Base-by-base conservation (phyloP, 2,888 invertebrate genomes). In the Rugalucina vietnamica region DNA sequence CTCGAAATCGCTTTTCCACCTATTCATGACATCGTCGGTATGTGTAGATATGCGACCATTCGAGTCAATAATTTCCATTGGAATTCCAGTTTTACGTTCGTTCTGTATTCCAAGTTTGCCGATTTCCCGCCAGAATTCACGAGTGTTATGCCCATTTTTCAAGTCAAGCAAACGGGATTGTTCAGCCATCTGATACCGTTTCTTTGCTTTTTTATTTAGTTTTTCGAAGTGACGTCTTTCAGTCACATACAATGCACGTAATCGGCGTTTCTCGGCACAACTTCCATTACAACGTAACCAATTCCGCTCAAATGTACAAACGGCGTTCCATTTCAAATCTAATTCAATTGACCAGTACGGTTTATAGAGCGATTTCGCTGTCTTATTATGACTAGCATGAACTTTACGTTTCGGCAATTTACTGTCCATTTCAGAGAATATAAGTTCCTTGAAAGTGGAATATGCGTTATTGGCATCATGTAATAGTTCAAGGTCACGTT, bases 31-130 rank as follows among this genome's bases (percentile, higher is more conserved):
- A 60, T 21, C 29, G 10, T 60, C 60, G 27, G 27, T 60, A 60
- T 60, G 2, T 60, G 60, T 27, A 29, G 29, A 60, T 27, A 60
- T 21, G 4, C 18, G 4, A 60, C 60, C 60, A 54, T 29, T 72
- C 21, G 1, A 54, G 37, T 72, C 72, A 0, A 34, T 39, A n/a
- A 81, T 73, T 72, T 81, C 76, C 43, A 76, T 71, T 0, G 72
- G 81, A n/a, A 81, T 81, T 1, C 29, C 34, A 27, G 29, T 24
- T 43, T 76, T 50, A 5, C 76, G 37, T n/a, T 81, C 69, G 34
- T 81, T 71, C 5, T 75, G 57, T 5, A 81, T 57, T 8, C 78
- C 39, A 21, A 76, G 74, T 81, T 76, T 76, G 21, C 81, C 81
- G 24, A 72, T n/a, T 43, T 27, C 37, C 37, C 70, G 60, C 76